Conservation (phyloP, 2,888 invertebrate genomes). For the Dromius quadrimaculatus region DNA sequence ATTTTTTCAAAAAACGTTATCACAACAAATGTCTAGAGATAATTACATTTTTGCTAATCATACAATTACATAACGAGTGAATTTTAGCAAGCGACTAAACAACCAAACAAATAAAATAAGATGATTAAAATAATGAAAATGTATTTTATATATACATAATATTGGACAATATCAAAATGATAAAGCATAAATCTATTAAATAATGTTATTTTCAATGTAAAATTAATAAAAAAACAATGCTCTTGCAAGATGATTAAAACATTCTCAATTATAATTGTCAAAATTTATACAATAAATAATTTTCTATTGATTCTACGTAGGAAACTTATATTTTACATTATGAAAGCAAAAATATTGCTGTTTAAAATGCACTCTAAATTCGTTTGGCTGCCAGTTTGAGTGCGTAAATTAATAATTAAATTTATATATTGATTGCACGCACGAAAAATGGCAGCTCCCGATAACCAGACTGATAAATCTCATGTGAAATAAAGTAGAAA, state of each 20-base stretch:
- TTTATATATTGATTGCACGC: neutral
- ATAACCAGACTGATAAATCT: neutral
- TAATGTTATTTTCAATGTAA: constrained; percentile 40
- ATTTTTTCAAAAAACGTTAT: constrained; percentile 45
- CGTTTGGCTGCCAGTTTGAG: constrained; percentile 53
- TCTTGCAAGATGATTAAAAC: constrained; percentile 36
- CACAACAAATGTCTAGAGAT: constrained; percentile 48
- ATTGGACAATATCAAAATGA: constrained; percentile 51
- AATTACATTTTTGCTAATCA: constrained; percentile 45
- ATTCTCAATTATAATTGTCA: constrained; percentile 42
- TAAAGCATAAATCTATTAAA: constrained; percentile 36
- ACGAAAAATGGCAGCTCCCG: neutral
- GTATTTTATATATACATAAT: constrained; percentile 56
- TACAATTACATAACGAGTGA: constrained; percentile 44
- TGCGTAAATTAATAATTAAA: too few relatives aligned
- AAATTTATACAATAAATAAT: constrained; percentile 43
- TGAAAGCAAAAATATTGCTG: constrained; percentile 43
- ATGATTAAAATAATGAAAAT: constrained; percentile 49
- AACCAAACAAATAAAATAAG: constrained; percentile 35
- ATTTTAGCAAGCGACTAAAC: constrained; percentile 40
- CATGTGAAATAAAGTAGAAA: neutral
- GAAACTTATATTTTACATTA: constrained; percentile 35
- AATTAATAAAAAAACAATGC: constrained; percentile 34
- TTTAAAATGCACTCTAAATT: constrained; percentile 42
- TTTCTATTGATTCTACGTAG: constrained; percentile 39